Base-by-base conservation (phyloP, 2,797 vertebrate genomes). In the Catharus ustulatus region DNA sequence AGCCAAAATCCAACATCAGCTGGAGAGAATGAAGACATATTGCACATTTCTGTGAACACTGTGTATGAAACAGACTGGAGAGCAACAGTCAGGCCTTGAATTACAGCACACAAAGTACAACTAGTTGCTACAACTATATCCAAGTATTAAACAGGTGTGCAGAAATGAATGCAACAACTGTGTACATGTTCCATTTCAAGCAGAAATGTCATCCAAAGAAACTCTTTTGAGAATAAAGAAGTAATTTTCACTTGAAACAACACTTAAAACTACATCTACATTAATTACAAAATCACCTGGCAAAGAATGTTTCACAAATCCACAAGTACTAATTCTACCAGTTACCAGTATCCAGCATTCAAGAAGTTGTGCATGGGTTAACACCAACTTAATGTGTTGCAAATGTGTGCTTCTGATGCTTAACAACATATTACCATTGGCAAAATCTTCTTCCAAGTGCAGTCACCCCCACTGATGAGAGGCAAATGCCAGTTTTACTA, bases 151-250 rank as follows among this genome's bases (percentile, higher is more conserved):
- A 83, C 0, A n/a, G 6, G 15, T 11, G 61, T 0, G 2, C 46
- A 19, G 52, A 74, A 59, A 72, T 6, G 1, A 84, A 75, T 15
- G 22, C n/a, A 87, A 68, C 27, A 78, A 45, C 4, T 30, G 26
- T 13, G 19, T 10, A 9, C 26, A 59, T 0, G 0, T 20, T 72
- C 20, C 30, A 29, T n/a, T 74, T 46, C 66, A 57, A 64, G 18
- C 11, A 29, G 10, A 52, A 52, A 52, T 52, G 15, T 23, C 19
- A 34, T 22, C 13, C 38, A 55, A 63, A 69, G 9, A 63, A 78
- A 51, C 45, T 14, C 5, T 64, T 48, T 62, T 17, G 14, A 36
- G 9, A n/a, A 15, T 3, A 36, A 26, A n/a, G 12, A 24, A 24
- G 27, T 22, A 69, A 68, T 23, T 49, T 86, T 86, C 30, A 78